These are phyloP conservation scores for Ephydatia muelleri DNA, from an alignment of 37 sponge, comb jelly and placozoan species.

Conservation along the genomic window DNA sequence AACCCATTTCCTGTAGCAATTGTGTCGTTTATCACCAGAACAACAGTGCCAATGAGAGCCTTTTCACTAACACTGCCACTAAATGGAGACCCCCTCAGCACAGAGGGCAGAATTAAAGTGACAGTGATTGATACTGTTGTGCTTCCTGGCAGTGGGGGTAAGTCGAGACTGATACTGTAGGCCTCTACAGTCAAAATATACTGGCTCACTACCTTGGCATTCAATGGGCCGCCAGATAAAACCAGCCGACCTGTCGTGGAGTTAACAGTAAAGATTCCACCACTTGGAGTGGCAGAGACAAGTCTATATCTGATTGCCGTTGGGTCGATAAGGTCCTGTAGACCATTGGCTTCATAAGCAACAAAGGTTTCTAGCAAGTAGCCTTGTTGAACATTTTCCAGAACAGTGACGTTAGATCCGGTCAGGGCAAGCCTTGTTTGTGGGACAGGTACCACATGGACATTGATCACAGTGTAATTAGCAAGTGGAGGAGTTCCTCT, in stretches of 20 bases:
- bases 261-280: constrained; percentile 25
- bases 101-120: constrained; percentile 55
- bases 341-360: constrained; percentile 55
- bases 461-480: constrained; percentile 64
- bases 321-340: constrained; percentile 13
- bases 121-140: constrained; percentile 41
- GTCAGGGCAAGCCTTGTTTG: constrained; percentile 35
- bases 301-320: constrained; percentile 43
- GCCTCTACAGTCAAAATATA: constrained; percentile 48
- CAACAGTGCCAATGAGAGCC: neutral
- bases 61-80: constrained; percentile 50
- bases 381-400: constrained; percentile 20
- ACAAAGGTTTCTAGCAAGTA: neutral
- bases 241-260: constrained; percentile 19
- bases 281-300: constrained; percentile 13
- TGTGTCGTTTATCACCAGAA: constrained; percentile 40
- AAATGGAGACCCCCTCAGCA: constrained; percentile 48
- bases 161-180: constrained; percentile 35
- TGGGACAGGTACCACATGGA: constrained; percentile 53
- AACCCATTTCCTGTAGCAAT: constrained; percentile 36
- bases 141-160: constrained; percentile 37
- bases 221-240: constrained; percentile 16
- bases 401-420: neutral
- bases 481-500: constrained; percentile 51
- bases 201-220: constrained; percentile 37